Evolutionary conservation across 2,888 invertebrate species (phyloP).

Genomic region (Diadegma fenestrale): DNA sequence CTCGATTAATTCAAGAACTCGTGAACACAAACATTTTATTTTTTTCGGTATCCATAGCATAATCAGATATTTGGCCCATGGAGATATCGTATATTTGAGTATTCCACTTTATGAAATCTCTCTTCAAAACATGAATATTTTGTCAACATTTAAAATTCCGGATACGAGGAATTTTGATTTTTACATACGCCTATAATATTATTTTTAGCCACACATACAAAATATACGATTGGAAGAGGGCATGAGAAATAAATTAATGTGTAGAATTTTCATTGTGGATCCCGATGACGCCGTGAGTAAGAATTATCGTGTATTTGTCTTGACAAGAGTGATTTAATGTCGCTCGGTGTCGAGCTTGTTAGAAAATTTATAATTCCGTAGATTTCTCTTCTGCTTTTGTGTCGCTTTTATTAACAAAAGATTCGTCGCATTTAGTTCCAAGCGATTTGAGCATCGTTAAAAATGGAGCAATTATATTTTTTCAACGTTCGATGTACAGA

Average conservation of each 20-base stretch:
- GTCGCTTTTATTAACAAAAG: background rate
- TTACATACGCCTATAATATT: background rate
- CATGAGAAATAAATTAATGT: constrained; percentile 1
- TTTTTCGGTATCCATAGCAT: background rate
- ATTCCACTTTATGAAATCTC: background rate
- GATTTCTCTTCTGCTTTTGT: background rate
- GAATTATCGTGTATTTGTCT: constrained; percentile 29
- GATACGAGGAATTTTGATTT: background rate
- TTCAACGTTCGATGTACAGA: background rate
- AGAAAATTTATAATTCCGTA: constrained; percentile 26
- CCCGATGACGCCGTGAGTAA: constrained; percentile 2
- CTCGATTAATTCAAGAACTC: background rate
- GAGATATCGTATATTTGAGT: background rate
- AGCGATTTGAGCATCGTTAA: background rate
- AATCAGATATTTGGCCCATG: background rate
- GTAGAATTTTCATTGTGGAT: constrained; percentile 9
- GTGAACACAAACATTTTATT: background rate
- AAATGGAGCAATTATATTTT: background rate
- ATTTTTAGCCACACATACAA: constrained; percentile 15
- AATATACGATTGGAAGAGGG: background rate
- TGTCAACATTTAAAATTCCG: background rate
- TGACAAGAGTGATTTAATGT: constrained; percentile 39
- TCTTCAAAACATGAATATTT: background rate
- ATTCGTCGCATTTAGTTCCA: background rate
- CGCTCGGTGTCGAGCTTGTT: constrained; percentile 16